Evolutionary conservation across 2,797 vertebrate species (phyloP).

Genomic region (Fistularia commersonii): DNA sequence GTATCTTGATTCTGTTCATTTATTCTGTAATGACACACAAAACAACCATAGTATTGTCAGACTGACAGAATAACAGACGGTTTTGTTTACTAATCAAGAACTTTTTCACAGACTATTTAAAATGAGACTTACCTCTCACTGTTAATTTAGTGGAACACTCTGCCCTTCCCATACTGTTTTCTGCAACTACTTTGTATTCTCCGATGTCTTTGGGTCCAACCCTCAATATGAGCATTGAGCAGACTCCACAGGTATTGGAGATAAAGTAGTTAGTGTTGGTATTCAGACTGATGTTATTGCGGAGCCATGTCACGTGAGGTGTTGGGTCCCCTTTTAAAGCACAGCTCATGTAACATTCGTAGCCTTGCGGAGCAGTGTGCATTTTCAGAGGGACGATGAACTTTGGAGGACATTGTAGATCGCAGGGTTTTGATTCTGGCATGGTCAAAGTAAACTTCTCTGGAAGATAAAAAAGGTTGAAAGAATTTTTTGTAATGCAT

Average conservation of each 20-base stretch:
- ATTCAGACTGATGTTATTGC: conserved; percentile 79
- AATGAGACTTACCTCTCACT: conserved; percentile 78
- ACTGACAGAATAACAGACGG: too few species aligned
- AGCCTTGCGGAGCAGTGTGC: conserved; percentile 84
- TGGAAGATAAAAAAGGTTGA: conserved; percentile 52
- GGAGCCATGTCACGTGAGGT: conserved; percentile 88
- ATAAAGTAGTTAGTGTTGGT: conserved; percentile 78
- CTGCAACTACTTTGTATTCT: conserved; percentile 81
- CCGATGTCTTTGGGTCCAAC: conserved; percentile 81
- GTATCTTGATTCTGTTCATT: conserved; percentile 19
- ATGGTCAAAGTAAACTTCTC: conserved; percentile 72
- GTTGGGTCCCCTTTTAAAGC: conserved; percentile 81
- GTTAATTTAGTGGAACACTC: conserved; percentile 80
- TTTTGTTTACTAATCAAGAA: too few species aligned
- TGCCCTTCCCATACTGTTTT: conserved; percentile 77
- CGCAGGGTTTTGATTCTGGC: conserved; percentile 64
- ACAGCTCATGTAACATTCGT: conserved; percentile 90
- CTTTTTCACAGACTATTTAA: too few species aligned
- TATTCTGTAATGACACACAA: conserved; percentile 57
- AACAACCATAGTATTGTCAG: conserved; percentile 2
- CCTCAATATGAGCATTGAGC: conserved; percentile 82
- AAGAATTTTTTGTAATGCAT: background rate
- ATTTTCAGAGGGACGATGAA: conserved; percentile 83
- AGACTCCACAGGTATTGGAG: conserved; percentile 87
- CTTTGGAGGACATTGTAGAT: conserved; percentile 76